phyloP scores from a whole-genome alignment of 2,797 vertebrate genomes.

The Rhyacichthys aspro region DNA sequence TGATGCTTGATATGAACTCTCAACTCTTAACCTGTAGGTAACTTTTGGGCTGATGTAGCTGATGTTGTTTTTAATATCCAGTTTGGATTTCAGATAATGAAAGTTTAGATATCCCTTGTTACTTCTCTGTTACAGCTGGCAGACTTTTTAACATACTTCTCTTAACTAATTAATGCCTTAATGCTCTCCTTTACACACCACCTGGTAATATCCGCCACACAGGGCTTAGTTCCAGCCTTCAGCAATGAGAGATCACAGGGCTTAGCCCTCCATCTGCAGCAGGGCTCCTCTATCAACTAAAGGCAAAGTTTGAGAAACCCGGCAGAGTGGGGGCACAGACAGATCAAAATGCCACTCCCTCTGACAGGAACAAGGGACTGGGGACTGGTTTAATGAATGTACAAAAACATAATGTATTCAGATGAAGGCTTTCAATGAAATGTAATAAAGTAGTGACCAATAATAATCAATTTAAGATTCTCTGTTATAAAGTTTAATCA shows the following conservation, averaged over 20 bases:
- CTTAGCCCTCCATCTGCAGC: conserved; percentile 78
- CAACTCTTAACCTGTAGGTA: no score
- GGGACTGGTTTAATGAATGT: not conserved
- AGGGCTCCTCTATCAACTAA: conserved; percentile 60
- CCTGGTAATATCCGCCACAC: conserved; percentile 68
- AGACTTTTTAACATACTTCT: conserved; percentile 27
- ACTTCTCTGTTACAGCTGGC: conserved; percentile 4
- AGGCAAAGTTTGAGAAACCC: conserved; percentile 67
- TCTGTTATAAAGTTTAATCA: no score
- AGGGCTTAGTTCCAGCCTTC: conserved; percentile 62
- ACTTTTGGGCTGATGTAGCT: no score
- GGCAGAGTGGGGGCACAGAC: conserved; percentile 34
- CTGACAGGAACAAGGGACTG: conserved; percentile 13
- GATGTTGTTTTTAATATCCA: no score
- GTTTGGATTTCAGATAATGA: not conserved
- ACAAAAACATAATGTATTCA: not conserved
- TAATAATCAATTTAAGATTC: no score
- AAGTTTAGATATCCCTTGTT: not conserved
- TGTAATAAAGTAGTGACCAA: no score
- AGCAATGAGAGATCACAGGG: conserved; percentile 68
- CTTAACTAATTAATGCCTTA: conserved; percentile 55
- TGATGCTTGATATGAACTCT: no score
- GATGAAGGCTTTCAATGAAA: not conserved
- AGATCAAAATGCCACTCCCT: conserved; percentile 10
- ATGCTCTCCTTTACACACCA: conserved; percentile 55